Evolutionary conservation across 2,797 vertebrate species (phyloP).

Genomic region (Australoheros facetus): DNA sequence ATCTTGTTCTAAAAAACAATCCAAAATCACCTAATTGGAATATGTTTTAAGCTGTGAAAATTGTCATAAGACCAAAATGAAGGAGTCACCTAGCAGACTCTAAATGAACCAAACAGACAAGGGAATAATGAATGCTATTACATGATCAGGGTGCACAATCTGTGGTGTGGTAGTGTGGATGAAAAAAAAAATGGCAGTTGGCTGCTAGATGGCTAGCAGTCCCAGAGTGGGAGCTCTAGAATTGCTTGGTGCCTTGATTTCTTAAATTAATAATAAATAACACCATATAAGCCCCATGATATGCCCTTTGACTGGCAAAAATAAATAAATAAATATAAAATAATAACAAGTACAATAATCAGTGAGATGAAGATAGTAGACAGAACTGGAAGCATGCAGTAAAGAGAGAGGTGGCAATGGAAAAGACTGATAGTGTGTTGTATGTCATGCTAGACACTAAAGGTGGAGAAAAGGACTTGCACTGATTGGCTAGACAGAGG

Average conservation of each 20-base stretch:
- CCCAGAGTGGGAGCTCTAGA: background rate
- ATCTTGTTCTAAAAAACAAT: background rate
- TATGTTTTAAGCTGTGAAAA: background rate
- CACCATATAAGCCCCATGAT: rapidly evolving
- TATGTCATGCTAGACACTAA: no score
- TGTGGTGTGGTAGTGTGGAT: background rate
- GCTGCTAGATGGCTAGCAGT: background rate
- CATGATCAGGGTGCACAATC: background rate
- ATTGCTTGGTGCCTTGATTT: background rate
- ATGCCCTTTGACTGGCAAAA: background rate
- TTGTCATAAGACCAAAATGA: background rate
- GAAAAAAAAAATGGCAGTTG: background rate
- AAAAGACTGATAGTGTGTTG: background rate
- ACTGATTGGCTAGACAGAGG: no score
- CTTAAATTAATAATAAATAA: background rate
- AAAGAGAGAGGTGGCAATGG: background rate
- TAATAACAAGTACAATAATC: background rate
- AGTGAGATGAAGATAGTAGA: no score
- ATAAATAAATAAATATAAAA: no score
- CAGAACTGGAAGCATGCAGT: background rate
- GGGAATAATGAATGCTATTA: background rate
- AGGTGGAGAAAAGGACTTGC: no score
- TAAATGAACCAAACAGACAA: background rate
- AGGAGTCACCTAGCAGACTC: background rate
- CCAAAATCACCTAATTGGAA: background rate